These are phyloP conservation scores for Mactromeris polynyma DNA, from an alignment of 2,888 invertebrate species.

Conservation along the genomic window DNA sequence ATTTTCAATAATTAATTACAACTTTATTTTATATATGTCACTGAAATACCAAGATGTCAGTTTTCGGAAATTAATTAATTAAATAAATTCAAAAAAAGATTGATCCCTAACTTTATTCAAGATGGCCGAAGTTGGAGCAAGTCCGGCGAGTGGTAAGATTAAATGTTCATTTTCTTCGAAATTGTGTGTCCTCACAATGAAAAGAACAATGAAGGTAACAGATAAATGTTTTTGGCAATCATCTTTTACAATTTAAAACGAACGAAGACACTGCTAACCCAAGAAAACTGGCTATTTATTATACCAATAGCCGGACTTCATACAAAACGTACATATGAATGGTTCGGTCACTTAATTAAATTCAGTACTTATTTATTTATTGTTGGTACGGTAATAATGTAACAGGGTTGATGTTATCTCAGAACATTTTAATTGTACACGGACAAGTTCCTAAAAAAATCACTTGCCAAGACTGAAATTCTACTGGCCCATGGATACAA, in stretches of 20 bases:
- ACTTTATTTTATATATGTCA: background rate
- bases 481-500: too few relatives aligned
- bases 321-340: background rate
- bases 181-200: background rate
- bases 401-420: too few relatives aligned
- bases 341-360: too few relatives aligned
- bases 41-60: too few relatives aligned
- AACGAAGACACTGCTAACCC: background rate
- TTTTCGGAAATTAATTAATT: background rate
- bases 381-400: too few relatives aligned
- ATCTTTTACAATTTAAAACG: background rate
- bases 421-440: too few relatives aligned
- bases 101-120: slow-evolving; percentile 27
- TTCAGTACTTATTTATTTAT: too few relatives aligned
- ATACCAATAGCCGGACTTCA: background rate
- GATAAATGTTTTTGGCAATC: background rate
- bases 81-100: background rate
- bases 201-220: background rate
- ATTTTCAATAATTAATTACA: background rate
- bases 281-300: background rate
- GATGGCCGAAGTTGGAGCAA: slow-evolving; percentile 21
- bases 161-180: slow-evolving; percentile 2
- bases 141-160: slow-evolving; percentile 31
- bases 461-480: too few relatives aligned
- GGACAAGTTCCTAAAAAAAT: too few relatives aligned